Evolutionary conservation across 1,140 invertebrate genomes (phyloP), one percentile per base, ranked within the genome.

Genomic region (Caerostris extrusa): DNA sequence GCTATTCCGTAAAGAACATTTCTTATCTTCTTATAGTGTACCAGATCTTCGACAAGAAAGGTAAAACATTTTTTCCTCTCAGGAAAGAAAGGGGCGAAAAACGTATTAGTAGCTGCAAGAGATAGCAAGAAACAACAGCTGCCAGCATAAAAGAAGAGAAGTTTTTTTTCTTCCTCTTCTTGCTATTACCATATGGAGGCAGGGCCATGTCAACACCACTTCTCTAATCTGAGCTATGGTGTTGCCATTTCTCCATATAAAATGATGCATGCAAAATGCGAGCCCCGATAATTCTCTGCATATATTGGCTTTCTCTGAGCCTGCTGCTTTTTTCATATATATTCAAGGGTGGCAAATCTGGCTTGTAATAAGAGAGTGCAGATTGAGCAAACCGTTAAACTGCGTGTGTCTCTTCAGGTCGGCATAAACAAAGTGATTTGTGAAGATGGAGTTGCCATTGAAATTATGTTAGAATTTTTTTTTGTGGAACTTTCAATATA

Each of bases 171-270:
- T n/a, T 12, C 7, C 55, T 60, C 58, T 85, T 57, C n/a, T n/a
- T 7, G 83, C 83, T 60, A 85, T 85, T 85, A 85, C 83, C 83
- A 85, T 85, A 85, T 60, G 83, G 57, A 77, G 71, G 34, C 34
- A 34, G 53, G 57, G 83, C 83, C 83, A 60, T 85, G 83, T 58
- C 83, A 85, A 85, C 83, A 85, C 55, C 83, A 60, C 57, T 57
- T 60, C 83, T 85, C 83, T 85, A 85, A 85, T 85, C 83, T 57
- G 83, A 85, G 83, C 83, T 34, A 56, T 56, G 83, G 83, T 85
- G 83, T 85, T 85, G 83, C 83, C 83, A 85, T 85, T 85, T 60
- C 83, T 85, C 83, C 83, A 85, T 85, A 85, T 85, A 85, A 85
- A n/a, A 85, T 85, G 83, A 85, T 85, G 83, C 83, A 85, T 85